Percentiles rank a stretch among this genome's conserved stretches.
phyloP scores from a whole-genome alignment of 2,888 invertebrate species.

The Ectemnius continuus region DNA sequence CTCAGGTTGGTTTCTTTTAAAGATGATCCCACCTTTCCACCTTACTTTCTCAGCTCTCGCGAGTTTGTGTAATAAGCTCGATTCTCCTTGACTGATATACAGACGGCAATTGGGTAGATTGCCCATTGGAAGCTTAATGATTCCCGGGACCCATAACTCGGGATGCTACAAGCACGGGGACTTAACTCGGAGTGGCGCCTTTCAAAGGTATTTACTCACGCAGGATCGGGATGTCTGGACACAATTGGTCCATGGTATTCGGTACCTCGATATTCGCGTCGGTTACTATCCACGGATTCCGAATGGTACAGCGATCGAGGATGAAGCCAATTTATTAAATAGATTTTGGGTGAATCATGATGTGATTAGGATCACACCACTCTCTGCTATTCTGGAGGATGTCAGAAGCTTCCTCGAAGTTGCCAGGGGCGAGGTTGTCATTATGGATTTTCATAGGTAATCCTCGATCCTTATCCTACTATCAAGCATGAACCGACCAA shows the following conservation, averaged over 20 bases:
- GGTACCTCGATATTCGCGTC: constrained; percentile 89
- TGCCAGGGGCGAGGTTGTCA: constrained; percentile 85
- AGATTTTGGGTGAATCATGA: constrained; percentile 89
- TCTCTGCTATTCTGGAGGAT: constrained; percentile 84
- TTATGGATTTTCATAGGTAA: constrained; percentile 87
- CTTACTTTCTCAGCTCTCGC: no score
- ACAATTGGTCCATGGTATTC: constrained; percentile 90
- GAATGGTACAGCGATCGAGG: constrained; percentile 56
- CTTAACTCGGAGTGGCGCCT: constrained; percentile 77
- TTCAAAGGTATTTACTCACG: constrained; percentile 79
- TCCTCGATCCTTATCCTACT: constrained; percentile 6
- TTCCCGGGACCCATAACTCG: constrained; percentile 82
- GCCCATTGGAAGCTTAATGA: constrained; percentile 79
- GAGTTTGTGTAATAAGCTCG: no score
- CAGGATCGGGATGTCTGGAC: constrained; percentile 91
- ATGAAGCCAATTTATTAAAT: constrained; percentile 60
- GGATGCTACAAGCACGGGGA: constrained; percentile 81
- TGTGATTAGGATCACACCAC: constrained; percentile 84
- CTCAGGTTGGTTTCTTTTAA: constrained; percentile 72
- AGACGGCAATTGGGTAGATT: constrained; percentile 80
- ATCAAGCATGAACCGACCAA: no score
- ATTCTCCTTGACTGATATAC: constrained; percentile 57
- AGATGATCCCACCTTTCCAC: no score
- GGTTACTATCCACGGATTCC: constrained; percentile 81
- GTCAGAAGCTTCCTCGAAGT: constrained; percentile 84